Percentiles rank a stretch among this genome's conserved stretches.
phyloP scores from a whole-genome alignment of 2,113 vertebrate genomes.

The Actinemys pallida region DNA sequence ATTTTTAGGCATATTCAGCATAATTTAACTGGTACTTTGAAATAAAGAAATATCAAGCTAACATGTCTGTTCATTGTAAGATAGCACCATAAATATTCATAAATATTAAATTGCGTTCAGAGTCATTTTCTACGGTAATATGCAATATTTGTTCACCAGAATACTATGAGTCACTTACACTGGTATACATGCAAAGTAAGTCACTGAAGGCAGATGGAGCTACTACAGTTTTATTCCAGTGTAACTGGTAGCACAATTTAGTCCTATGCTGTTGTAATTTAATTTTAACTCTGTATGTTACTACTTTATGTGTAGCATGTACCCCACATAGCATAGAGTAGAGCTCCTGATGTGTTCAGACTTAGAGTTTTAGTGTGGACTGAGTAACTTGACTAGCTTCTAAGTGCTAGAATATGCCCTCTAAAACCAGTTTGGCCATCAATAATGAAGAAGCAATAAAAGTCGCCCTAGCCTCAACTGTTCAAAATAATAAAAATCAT shows the following conservation, averaged over 20 bases:
- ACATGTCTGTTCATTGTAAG: not conserved
- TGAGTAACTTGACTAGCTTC: not conserved
- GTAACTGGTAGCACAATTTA: fast-evolving
- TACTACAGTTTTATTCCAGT: not conserved
- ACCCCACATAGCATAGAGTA: fast-evolving
- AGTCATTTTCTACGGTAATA: not conserved
- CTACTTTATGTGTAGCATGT: fast-evolving
- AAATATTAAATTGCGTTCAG: not conserved
- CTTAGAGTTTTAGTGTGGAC: not conserved
- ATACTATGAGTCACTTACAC: not conserved
- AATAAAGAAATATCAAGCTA: not conserved
- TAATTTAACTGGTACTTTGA: not conserved
- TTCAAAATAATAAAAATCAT: not conserved
- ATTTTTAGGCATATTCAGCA: not conserved
- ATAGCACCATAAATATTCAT: not conserved
- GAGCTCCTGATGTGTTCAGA: fast-evolving
- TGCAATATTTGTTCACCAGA: not conserved
- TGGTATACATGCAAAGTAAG: not conserved
- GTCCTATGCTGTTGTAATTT: not conserved
- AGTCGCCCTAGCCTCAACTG: fast-evolving
- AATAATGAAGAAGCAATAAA: fast-evolving
- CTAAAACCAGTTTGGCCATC: not conserved
- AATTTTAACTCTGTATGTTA: not conserved
- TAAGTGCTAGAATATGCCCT: not conserved
- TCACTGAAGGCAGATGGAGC: not conserved